Evolutionary conservation across 2,888 invertebrate species (phyloP), one percentile per base, ranked within the genome.

Genomic region (Adelognathus sp.): DNA sequence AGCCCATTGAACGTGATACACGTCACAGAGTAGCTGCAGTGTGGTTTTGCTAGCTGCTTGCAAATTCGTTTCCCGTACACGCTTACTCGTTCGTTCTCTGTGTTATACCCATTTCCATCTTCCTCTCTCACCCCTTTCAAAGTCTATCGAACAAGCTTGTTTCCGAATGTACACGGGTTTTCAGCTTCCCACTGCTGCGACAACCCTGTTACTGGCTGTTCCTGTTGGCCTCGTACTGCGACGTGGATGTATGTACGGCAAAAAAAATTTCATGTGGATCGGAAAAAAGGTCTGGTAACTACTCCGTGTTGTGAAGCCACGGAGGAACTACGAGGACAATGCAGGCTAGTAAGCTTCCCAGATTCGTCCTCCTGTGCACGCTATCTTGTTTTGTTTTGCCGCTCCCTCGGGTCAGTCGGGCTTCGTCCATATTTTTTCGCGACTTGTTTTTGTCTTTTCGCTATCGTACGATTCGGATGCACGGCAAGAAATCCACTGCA

Each of bases 1-100:
- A 71, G 60, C 52, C 63, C 76, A 76, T 76, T 69, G 70, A 67
- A 69, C 75, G 69, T 63, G 75, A 76, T 61, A 70, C 58, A 69
- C 67, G 75, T 69, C 54, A n/a, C n/a, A 16, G 67, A 54, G 54
- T 67, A 66, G 67, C 67, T 52, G 31, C 18, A 50, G 46, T 24
- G 58, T 33, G 46, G 16, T 50, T 52, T 31, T 18, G 44, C 24
- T 36, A 46, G 41, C 66, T 76, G 52, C 70, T 70, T 76, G 69
- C 70, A 76, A 70, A 76, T 76, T 67, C 75, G 75, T 61, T 76
- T 76, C 54, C 60, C 61, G 54, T 64, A 41, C 58, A 54, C 54
- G 70, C 36, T 24, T 46, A 46, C 46, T 46, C 46, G n/a, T 46
- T 46, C 29, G 31, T 58, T 33, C 31, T 46, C 29, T 46, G 50